Base-by-base conservation (phyloP, 1,140 invertebrate genomes). In the Ceratitis capitata region DNA sequence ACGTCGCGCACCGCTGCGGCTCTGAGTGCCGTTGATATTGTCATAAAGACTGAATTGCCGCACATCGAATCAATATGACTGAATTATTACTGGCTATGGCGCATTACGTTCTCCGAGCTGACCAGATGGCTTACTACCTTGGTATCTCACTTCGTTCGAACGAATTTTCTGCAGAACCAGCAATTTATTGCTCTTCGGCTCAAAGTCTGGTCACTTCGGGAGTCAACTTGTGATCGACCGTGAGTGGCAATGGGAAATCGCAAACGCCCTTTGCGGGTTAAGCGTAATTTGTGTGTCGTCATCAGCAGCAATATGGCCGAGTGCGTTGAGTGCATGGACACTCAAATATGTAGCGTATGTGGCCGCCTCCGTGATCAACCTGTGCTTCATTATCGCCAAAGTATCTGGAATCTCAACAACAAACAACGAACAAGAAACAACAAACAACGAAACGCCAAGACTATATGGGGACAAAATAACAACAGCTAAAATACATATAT, bases 11-110 rank as follows among this genome's bases (percentile, higher is more conserved):
- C 51, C 42, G 69, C 39, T n/a, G 23, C 26, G 42, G 69, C 19
- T 45, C 23, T 19, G 39, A 19, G 39, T 32, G n/a, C n/a, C n/a
- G n/a, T n/a, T n/a, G n/a, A n/a, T n/a, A n/a, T n/a, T n/a, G n/a
- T n/a, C 29, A 16, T 45, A 19, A 35, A 78, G n/a, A 39, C 42
- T 83, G 82, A 83, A 83, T 82, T 83, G 82, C 82, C 10, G 82
- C 49, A 45, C 82, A 53, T 32, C 82, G 82, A 83, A 83, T 83
- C 82, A 83, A 83, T 53, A 83, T 51, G 82, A 83, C 82, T 29
- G 49, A 49, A 83, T 51, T 83, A 83, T 83, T 83, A 29, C 32
- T 83, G 82, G 82, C 45, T 53, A 83, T 53, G 82, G 82, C 53
- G 45, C 14, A 35, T 83, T 83, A 83, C 32, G 47, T 5, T 32